Evolutionary conservation across 2,888 invertebrate genomes (phyloP), one percentile per base, ranked within the genome.

Genomic region (Noctua janthina): DNA sequence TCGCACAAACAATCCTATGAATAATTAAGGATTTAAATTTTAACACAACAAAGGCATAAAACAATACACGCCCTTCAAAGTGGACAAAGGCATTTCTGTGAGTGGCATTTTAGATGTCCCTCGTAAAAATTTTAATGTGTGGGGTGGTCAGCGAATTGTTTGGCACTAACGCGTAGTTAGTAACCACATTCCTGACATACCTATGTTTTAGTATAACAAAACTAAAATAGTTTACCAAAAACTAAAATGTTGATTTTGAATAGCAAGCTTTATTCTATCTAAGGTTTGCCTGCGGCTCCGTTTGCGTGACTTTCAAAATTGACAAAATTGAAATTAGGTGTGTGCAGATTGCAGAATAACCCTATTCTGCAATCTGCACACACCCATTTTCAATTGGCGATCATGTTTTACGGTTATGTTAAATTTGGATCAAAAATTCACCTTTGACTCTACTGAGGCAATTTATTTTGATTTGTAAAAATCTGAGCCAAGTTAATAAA

Each of bases 21-120:
- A 97, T 97, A 96, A 97, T 97, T 96, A 96, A 95, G 96, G 96
- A 96, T 96, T 97, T 96, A 96, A 96, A 96, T 96, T 96, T 95
- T 94, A 95, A 96, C 94, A 95, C 94, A 96, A 96, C 96, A 96
- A 96, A 94, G 94, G 96, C 94, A 95, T 95, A 95, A 96, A 96
- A 97, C 96, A 97, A 96, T 96, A 96, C 95, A 93, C 94, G 93
- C 94, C 93, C 94, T 94, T 95, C 94, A 94, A 93, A 96, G 92
- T 96, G 96, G 96, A 97, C 97, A 97, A 97, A 94, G 93, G 96
- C 93, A 93, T 93, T 92, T 93, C 95, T 95, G 95, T 93, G 94
- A 94, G 94, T 95, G 95, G 94, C 95, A 92, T 94, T 96, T 95
- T 91, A 90, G 94, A 92, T 92, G 92, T 90, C 94, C 93, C 93